Evolutionary conservation across 37 sponge, comb jelly and placozoan genomes (phyloP), one percentile per base, ranked within the genome.

Genomic region (Haliclona indistincta): DNA sequence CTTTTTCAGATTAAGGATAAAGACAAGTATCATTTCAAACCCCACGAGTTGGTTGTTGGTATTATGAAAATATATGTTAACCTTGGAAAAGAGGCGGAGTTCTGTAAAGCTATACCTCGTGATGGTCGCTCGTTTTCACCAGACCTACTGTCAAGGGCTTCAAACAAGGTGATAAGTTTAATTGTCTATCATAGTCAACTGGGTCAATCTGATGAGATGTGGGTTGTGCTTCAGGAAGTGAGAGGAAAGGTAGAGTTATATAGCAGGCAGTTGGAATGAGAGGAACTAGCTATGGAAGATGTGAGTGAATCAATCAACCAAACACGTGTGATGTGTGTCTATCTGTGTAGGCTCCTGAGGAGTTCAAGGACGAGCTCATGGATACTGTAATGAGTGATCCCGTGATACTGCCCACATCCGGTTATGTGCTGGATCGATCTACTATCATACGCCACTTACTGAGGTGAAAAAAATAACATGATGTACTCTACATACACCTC

Each of bases 301-400:
- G 77, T 84, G 62, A 67, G 80, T 7, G 11, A 35, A 20, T 25
- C 60, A 58, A n/a, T 3, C 38, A 3, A 32, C 49, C 56, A 13
- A 5, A n/a, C 29, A 22, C n/a, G n/a, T n/a, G n/a, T n/a, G n/a
- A n/a, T n/a, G n/a, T n/a, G n/a, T n/a, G n/a, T n/a, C n/a, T n/a
- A 19, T 55, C 43, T 37, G 1, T 66, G 1, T 53, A 86, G 86
- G 92, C 89, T 35, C 99, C 99, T 34, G 94, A 86, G 33, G 99
- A 99, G 65, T 99, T 96, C 77, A 33, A 83, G 40, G 99, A 99
- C 56, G 88, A 89, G 19, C 38, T 99, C 19, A 96, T 92, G 71
- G 56, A 73, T 20, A 87, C 86, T n/a, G 23, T 99, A 47, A 99
- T 99, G 96, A 79, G 45, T 7, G 92, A 99, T 25, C 99, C 99